These are phyloP conservation scores for Nicator chloris DNA, from an alignment of 2,113 vertebrate species.

Conservation along the genomic window DNA sequence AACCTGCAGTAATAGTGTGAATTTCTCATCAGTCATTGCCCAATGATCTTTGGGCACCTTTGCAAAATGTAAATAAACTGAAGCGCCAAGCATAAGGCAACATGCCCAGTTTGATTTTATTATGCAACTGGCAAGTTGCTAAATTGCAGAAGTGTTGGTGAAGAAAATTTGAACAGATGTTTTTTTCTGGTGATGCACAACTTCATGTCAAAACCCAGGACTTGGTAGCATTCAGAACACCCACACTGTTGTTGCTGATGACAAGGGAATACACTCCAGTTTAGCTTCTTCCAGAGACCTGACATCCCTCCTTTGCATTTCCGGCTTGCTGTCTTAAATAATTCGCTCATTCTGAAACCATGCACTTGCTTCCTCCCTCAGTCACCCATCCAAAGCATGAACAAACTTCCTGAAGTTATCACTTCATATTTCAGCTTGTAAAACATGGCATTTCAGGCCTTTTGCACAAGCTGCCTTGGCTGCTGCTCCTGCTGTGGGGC, in stretches of 20 bases:
- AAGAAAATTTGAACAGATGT: background rate
- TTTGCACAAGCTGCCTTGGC: background rate
- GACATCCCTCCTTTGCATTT: background rate
- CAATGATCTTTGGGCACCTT: background rate
- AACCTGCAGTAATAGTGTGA: slow-evolving; percentile 16
- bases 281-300: background rate
- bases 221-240: background rate
- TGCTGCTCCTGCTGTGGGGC: background rate
- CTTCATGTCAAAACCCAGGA: background rate
- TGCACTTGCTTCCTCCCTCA: background rate
- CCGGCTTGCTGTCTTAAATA: background rate
- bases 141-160: slow-evolving; percentile 4
- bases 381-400: background rate
- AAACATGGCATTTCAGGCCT: background rate
- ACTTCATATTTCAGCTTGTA: background rate
- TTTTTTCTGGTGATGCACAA: background rate
- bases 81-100: slow-evolving; percentile 13
- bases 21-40: slow-evolving; percentile 25
- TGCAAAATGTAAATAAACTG: slow-evolving; percentile 9
- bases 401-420: slow-evolving; percentile 1
- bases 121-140: slow-evolving; percentile 25
- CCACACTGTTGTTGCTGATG: background rate
- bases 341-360: background rate
- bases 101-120: slow-evolving; percentile 15
- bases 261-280: background rate